Percentiles rank a stretch among this genome's conserved stretches.
Conservation (phyloP, 1,140 invertebrate species). For the Lepidurus apus region DNA sequence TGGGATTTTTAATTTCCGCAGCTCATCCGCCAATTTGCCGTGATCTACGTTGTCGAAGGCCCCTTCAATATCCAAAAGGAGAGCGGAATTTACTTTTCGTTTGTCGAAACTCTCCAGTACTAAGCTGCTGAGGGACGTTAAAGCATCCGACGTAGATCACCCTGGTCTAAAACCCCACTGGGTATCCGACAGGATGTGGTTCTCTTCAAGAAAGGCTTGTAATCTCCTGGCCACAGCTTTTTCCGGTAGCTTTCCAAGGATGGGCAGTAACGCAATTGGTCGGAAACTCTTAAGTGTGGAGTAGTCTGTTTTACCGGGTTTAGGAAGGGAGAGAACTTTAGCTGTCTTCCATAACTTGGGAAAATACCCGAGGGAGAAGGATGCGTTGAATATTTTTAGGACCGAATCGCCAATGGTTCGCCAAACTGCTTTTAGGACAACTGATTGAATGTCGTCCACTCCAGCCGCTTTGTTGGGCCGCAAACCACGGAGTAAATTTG, state of each 20-base stretch:
- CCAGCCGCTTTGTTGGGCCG: no score
- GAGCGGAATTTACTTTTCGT: not conserved
- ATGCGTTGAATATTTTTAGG: not conserved
- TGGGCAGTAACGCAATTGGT: not conserved
- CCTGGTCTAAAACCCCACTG: not conserved
- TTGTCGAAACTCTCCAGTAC: not conserved
- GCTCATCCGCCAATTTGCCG: not conserved
- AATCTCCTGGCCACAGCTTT: not conserved
- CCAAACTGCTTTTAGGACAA: not conserved
- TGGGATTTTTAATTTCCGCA: not conserved
- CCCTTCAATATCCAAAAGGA: not conserved
- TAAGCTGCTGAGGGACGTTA: not conserved
- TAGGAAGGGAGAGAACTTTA: not conserved
- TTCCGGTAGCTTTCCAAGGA: not conserved
- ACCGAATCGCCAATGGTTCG: not conserved
- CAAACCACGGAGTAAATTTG: no score
- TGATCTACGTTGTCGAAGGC: not conserved
- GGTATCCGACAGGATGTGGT: not conserved
- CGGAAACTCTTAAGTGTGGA: not conserved
- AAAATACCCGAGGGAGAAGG: not conserved
- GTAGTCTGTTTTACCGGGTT: not conserved
- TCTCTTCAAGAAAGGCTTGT: not conserved
- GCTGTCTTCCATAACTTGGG: not conserved
- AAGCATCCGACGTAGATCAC: not conserved
- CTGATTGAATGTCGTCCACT: no score